Percentiles rank a stretch among this genome's conserved stretches.
These are phyloP conservation scores for Physocephala rufipes DNA, from an alignment of 2,888 invertebrate species.

Conservation along the genomic window DNA sequence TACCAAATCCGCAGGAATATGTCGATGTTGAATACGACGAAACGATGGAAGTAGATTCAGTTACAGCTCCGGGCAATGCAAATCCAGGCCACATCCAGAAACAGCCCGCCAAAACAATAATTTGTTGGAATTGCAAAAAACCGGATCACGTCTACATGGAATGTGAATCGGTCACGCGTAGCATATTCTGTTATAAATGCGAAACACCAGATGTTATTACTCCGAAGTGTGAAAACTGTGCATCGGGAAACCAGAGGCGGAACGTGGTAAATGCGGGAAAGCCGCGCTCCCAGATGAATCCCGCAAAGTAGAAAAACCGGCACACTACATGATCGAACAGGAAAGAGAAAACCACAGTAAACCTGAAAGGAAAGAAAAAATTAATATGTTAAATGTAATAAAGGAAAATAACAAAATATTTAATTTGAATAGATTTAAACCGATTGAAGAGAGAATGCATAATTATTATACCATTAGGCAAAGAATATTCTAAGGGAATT, in stretches of 20 bases:
- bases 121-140: neutral
- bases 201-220: neutral
- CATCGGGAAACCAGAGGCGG: conserved; percentile 18
- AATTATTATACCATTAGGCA: neutral
- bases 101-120: neutral
- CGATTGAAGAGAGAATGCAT: neutral
- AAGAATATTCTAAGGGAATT: neutral
- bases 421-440: neutral
- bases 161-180: neutral
- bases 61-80: no score
- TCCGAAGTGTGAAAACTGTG: conserved; percentile 10
- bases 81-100: no score
- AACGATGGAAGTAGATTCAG: no score
- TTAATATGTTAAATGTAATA: neutral
- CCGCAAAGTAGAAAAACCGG: no score
- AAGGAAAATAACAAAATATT: neutral
- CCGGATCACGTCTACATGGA: neutral
- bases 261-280: conserved; percentile 20
- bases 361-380: neutral
- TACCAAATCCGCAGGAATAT: no score
- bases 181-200: neutral
- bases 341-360: neutral
- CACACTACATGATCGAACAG: neutral
- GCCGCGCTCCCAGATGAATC: neutral
- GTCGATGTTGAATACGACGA: no score